Conservation (phyloP, 2,113 vertebrate genomes). For the Urocolius indicus region DNA sequence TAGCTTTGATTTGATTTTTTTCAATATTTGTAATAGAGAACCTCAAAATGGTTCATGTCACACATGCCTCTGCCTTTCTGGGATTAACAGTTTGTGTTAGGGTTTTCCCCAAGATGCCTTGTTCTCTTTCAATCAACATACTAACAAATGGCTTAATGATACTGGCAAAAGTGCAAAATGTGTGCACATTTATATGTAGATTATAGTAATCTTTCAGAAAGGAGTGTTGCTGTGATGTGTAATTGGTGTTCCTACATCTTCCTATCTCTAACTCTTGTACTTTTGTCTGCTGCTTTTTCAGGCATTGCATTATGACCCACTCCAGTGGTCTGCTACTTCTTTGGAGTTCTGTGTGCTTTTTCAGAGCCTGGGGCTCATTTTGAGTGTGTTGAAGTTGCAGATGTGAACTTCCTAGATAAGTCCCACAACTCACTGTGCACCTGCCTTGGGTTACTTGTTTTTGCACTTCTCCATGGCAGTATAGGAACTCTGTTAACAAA, state of each 20-base stretch:
- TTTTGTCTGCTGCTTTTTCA: not conserved
- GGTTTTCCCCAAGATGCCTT: not conserved
- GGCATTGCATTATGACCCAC: not conserved
- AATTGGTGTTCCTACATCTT: not conserved
- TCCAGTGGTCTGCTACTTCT: rapidly evolving
- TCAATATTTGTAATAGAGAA: not conserved
- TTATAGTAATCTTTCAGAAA: not conserved
- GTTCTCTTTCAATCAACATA: not conserved
- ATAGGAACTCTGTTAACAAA: not conserved
- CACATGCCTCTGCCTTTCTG: not conserved
- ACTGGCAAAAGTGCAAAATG: not conserved
- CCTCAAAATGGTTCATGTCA: not conserved
- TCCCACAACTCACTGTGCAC: not conserved
- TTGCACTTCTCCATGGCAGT: not conserved
- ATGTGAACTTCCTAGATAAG: not conserved
- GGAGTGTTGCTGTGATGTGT: not conserved
- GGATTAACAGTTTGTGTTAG: not conserved
- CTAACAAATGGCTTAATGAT: not conserved
- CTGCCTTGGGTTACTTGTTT: not conserved
- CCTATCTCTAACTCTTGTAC: not conserved
- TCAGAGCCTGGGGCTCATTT: not conserved
- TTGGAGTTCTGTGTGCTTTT: not conserved
- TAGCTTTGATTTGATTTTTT: not conserved
- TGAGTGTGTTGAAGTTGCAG: not conserved
- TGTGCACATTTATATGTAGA: rapidly evolving